Base-by-base conservation (phyloP, 53 echinoderm and acorn worm genomes). In the Holothuria scabra region DNA sequence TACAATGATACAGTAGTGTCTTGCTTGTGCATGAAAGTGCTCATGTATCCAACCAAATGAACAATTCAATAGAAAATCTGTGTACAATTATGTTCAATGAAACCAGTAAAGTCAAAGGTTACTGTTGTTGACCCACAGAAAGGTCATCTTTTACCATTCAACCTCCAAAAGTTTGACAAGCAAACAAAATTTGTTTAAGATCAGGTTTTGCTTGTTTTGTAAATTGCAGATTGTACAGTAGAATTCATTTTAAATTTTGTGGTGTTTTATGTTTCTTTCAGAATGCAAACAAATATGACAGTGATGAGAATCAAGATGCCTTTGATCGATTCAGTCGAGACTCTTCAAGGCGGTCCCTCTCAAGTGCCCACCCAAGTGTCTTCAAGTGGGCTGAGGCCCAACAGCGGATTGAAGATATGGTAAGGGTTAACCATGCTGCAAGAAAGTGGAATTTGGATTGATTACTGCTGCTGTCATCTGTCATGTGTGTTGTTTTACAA, bases 381-480 rank as follows among this genome's bases (percentile, higher is more conserved):
- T 91, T 87, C 84, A 96, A 93, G 65, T 96, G 96, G 96, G 93
- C 91, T 20, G 93, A 96, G 74, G 96, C 96, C 31, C 96, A 96
- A 59, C 86, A 96, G 65, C 89, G 90, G 87, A 70, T 46, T 62
- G 84, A 65, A 74, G 63, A 65, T 28, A 74, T 26, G 59, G 44
- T 71, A 84, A 65, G 82, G 11, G 71, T 52, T 52, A 14, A 52
- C 18, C 18, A 2, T 16, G 14, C 18, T 52, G 11, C 52, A 4
- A 52, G 16, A 16, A 3, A 16, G 18, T 52, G 14, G 52, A 52
- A 52, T 52, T 8, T 3, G 4, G 52, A 52, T 52, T 52, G 8
- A 18, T 52, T 18, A 52, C 41, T 41, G 41, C 10, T 52, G 52
- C 8, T 52, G 52, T 16, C 18, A 52, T 52, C n/a, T n/a, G n/a